A percentile compares a stretch with the other conserved stretches of the same genome.
phyloP scores from a whole-genome alignment of 2,113 vertebrate genomes.

The Hucho hucho region DNA sequence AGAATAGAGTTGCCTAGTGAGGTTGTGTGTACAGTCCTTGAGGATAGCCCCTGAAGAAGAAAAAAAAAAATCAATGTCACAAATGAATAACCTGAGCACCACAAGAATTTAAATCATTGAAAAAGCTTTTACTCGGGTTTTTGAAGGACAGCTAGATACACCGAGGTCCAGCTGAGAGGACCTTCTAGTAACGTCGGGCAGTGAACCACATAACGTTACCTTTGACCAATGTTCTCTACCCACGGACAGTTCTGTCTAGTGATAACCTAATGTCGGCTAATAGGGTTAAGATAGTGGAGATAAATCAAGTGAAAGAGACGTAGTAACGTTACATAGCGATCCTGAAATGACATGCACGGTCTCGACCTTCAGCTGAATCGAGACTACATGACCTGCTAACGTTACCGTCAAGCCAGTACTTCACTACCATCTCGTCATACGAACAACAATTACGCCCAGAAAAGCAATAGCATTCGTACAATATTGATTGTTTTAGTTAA shows the following conservation, averaged over 20 bases:
- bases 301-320: background rate
- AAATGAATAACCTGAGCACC: background rate
- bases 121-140: background rate
- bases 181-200: no score
- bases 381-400: background rate
- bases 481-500: no score
- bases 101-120: background rate
- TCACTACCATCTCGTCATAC: constrained; percentile 21
- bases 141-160: background rate
- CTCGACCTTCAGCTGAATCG: constrained; percentile 30
- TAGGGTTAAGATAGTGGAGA: background rate
- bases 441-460: no score
- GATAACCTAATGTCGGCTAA: background rate
- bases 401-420: background rate
- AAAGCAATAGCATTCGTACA: no score
- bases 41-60: constrained; percentile 37
- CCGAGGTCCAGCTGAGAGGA: no score
- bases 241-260: no score
- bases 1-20: background rate
- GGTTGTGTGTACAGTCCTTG: constrained; percentile 10
- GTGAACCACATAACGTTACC: background rate
- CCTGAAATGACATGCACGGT: background rate
- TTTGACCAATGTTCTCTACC: background rate
- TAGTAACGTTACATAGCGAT: no score
- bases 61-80: constrained; percentile 19